Percentiles rank a stretch among this genome's conserved stretches.
Conservation (phyloP, 2,888 invertebrate species). For the Cheilosia pagana region DNA sequence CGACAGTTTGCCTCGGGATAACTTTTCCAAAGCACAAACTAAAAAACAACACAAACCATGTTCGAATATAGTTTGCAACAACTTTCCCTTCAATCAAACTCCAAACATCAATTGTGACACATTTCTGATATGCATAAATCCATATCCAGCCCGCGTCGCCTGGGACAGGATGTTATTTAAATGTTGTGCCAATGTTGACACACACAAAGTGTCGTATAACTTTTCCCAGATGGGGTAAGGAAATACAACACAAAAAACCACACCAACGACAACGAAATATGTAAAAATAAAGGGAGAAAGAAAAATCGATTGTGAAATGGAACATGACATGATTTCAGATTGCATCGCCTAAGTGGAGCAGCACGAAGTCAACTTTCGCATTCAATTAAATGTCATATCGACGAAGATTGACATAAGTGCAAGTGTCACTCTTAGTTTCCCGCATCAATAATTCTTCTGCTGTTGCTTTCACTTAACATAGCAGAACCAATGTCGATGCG, state of each 20-base stretch:
- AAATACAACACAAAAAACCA: constrained; percentile 16
- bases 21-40: background rate
- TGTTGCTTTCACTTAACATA: background rate
- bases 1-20: background rate
- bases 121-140: constrained; percentile 23
- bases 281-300: constrained; percentile 2
- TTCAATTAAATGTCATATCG: constrained; percentile 65
- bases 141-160: constrained; percentile 21
- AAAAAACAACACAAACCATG: constrained; percentile 21
- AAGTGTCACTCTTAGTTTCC: constrained; percentile 44
- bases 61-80: constrained; percentile 30
- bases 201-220: constrained; percentile 63
- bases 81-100: constrained; percentile 68
- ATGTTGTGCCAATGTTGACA: constrained; percentile 70
- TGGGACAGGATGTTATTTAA: constrained; percentile 71
- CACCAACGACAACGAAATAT: constrained; percentile 4
- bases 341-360: constrained; percentile 19
- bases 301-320: constrained; percentile 48
- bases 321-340: constrained; percentile 57
- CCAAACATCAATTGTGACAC: constrained; percentile 59
- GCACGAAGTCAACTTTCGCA: constrained; percentile 26
- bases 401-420: constrained; percentile 29
- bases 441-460: constrained; percentile 2
- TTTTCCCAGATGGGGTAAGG: constrained; percentile 26
- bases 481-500: background rate